Base-by-base conservation (phyloP, 23 tunicate genomes). In the Oikopleura dioica region DNA sequence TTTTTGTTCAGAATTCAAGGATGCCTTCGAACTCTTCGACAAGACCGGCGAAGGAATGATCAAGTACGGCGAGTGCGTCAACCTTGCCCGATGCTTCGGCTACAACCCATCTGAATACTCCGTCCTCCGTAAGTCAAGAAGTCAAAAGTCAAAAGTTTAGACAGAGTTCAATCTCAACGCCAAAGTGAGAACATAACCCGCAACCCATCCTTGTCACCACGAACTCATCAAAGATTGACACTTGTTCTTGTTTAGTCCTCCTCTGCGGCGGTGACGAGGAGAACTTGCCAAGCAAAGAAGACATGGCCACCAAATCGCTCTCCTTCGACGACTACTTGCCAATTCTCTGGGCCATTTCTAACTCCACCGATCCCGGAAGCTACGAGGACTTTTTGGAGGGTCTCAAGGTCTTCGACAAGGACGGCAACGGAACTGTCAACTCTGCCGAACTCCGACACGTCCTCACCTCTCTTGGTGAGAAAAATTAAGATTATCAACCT, bases 1-100 rank as follows among this genome's bases (percentile, higher is more conserved):
- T n/a, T n/a, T n/a, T n/a, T n/a, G n/a, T 63, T 63, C 72, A 63
- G 72, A 63, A 63, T 63, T 63, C 72, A 63, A 63, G 33, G 72
- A 63, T 63, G 72, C 72, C 33, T 63, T 63, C 72, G 72, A 63
- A 28, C 33, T 63, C 5, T 63, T 63, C 33, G 72, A 63, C 33
- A 24, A 31, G 5, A 63, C 72, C 33, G 72, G 72, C 26, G 72
- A 63, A 4, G 72, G 72, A 2, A 63, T 63, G 2, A 28, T 63
- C 33, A 31, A 4, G 2, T 63, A 28, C 5, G 33, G 26, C 33
- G 30, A 63, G 72, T 63, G 72, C 33, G 30, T 5, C 29, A 4
- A 23, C 29, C 33, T 63, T 2, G 72, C 72, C 72, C 29, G 72
- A 63, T 63, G 72, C 33, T 63, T 63, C 33, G 72, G 72, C 16